These are phyloP conservation scores for Melinaea marsaeus DNA, from an alignment of 2,888 invertebrate species.

Conservation along the genomic window DNA sequence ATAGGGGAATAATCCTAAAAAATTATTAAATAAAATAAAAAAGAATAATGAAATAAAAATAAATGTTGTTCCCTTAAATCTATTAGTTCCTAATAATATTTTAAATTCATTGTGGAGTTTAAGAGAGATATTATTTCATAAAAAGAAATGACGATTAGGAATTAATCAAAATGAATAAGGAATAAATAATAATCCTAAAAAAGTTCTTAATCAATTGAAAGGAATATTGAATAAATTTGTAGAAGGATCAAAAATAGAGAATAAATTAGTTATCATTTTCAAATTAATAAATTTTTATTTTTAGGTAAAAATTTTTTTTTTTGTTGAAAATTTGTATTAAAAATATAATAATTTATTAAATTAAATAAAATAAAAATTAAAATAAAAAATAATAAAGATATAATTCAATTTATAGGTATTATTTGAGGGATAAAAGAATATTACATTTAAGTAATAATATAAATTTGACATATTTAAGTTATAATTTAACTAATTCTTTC, in stretches of 20 bases:
- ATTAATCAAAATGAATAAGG: slow-evolving; percentile 75
- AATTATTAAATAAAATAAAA: slow-evolving; percentile 82
- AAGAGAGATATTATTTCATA: slow-evolving; percentile 69
- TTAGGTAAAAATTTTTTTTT: slow-evolving; percentile 41
- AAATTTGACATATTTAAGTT: slow-evolving; percentile 81
- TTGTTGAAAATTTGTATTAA: slow-evolving; percentile 46
- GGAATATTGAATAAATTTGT: slow-evolving; percentile 71
- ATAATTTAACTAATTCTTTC: slow-evolving; percentile 78
- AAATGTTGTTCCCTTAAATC: slow-evolving; percentile 69
- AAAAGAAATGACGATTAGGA: slow-evolving; percentile 69
- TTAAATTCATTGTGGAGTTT: slow-evolving; percentile 78
- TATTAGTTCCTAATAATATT: slow-evolving; percentile 67
- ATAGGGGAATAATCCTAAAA: slow-evolving; percentile 83
- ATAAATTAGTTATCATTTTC: slow-evolving; percentile 84
- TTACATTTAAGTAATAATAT: slow-evolving; percentile 75
- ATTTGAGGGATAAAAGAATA: slow-evolving; percentile 84
- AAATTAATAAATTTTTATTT: slow-evolving; percentile 50
- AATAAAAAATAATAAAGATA: slow-evolving; percentile 60
- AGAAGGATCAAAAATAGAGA: slow-evolving; percentile 82
- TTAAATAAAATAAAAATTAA: slow-evolving; percentile 69
- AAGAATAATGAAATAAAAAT: slow-evolving; percentile 78
- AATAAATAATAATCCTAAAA: slow-evolving; percentile 71
- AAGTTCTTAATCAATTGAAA: slow-evolving; percentile 79
- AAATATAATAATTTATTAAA: slow-evolving; percentile 73
- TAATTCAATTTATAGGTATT: slow-evolving; percentile 78